Percentiles rank a stretch among this genome's conserved stretches.
phyloP scores from a whole-genome alignment of 92 coral and sea anemone species.

The Epizoanthus scotinus region DNA sequence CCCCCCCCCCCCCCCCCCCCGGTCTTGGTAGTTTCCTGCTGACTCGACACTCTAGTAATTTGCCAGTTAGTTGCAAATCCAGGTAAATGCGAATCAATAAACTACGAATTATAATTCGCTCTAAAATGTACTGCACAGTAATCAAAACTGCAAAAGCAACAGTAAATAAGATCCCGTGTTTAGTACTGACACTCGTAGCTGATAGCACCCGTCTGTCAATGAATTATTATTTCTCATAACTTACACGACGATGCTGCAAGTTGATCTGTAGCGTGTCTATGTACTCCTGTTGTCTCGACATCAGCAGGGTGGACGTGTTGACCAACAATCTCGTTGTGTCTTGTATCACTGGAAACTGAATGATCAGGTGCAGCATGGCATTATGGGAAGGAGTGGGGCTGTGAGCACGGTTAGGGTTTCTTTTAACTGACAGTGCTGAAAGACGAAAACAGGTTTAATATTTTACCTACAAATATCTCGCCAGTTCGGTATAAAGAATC shows the following conservation, averaged over 20 bases:
- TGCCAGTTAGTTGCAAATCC: no score
- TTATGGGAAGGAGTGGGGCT: not conserved
- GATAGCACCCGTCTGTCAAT: no score
- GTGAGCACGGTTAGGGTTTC: not conserved
- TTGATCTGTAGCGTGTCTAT: constrained; percentile 63
- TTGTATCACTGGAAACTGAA: constrained; percentile 83
- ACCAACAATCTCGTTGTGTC: constrained; percentile 23
- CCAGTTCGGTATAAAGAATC: no score
- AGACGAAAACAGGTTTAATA: not conserved
- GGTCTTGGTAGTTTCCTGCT: not conserved
- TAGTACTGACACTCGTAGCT: no score
- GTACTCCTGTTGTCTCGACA: constrained; percentile 69
- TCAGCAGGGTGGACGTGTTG: not conserved
- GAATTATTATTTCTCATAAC: constrained; percentile 9
- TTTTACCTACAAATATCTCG: not conserved
- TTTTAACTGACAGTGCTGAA: not conserved
- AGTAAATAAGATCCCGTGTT: no score
- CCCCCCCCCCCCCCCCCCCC: no score
- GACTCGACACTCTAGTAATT: not conserved
- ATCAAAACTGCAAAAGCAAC: no score
- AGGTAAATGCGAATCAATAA: no score
- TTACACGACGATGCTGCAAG: constrained; percentile 70
- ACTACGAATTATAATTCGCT: no score
- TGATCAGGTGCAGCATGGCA: constrained; percentile 59
- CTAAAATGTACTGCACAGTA: no score